Conservation (phyloP, 2,888 invertebrate species). For the Cephus spinipes region DNA sequence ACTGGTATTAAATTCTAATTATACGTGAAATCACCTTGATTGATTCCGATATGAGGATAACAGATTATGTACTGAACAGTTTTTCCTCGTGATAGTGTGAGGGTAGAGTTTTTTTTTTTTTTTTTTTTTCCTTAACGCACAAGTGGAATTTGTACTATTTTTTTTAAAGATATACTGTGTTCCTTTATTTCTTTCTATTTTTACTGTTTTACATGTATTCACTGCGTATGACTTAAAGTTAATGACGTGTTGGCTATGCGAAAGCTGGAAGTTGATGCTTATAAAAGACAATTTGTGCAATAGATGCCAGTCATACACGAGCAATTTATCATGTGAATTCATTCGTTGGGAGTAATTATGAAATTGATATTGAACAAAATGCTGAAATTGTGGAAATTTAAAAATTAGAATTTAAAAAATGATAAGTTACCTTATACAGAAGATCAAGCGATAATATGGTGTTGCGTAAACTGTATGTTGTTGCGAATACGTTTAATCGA, state of each 20-base stretch:
- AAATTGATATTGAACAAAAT: background rate
- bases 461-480: background rate
- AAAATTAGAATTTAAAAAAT: background rate
- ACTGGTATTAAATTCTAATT: background rate
- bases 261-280: no score
- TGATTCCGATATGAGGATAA: background rate
- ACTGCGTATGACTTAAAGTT: background rate
- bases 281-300: no score
- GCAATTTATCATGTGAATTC: background rate
- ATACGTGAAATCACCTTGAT: background rate
- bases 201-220: background rate
- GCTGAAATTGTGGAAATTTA: background rate
- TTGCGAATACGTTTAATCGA: background rate
- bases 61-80: background rate
- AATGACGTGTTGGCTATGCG: background rate
- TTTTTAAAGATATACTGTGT: background rate
- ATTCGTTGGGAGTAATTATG: background rate
- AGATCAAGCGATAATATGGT: background rate
- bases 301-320: background rate
- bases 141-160: background rate
- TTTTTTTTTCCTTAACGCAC: background rate
- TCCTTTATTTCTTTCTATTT: background rate
- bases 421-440: background rate
- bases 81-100: background rate
- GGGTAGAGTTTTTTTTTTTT: background rate